Evolutionary conservation across 2,888 invertebrate species (phyloP).

Genomic region (Zygogramma bicolorata): DNA sequence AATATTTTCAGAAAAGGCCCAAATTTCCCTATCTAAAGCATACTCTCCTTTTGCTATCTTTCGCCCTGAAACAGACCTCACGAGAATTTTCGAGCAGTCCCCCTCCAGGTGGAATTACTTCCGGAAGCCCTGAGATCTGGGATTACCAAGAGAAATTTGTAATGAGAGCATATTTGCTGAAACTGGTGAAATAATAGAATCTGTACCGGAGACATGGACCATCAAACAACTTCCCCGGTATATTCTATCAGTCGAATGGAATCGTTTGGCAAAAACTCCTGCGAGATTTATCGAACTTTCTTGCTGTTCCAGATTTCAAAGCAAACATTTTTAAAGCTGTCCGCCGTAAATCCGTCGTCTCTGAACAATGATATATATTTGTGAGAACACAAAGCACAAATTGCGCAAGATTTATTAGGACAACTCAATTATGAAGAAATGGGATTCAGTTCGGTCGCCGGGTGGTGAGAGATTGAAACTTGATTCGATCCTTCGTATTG

Average conservation of each 20-base stretch:
- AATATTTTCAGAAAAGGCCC: too few relatives aligned
- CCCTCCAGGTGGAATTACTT: too few relatives aligned
- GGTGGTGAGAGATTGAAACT: not conserved
- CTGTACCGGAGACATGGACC: not conserved
- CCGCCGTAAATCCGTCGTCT: constrained; percentile 25
- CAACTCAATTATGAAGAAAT: constrained; percentile 24
- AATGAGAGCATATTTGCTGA: too few relatives aligned
- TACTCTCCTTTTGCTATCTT: too few relatives aligned
- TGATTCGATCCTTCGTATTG: not conserved
- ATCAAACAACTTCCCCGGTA: not conserved
- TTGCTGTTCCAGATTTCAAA: constrained; percentile 8
- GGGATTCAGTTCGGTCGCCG: not conserved
- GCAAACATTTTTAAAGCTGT: constrained; percentile 25
- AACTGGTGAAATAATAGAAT: not conserved
- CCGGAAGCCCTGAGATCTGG: too few relatives aligned
- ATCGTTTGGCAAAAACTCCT: not conserved
- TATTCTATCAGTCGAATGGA: not conserved
- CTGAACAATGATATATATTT: constrained; percentile 29
- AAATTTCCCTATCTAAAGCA: too few relatives aligned
- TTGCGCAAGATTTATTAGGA: constrained; percentile 32
- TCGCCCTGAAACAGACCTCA: too few relatives aligned
- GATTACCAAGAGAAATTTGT: too few relatives aligned
- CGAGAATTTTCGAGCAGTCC: too few relatives aligned
- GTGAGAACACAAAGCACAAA: constrained; percentile 20
- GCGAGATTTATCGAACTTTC: constrained; percentile 3